Base-by-base conservation (phyloP, 2,888 invertebrate species). In the Oscheius onirici region DNA sequence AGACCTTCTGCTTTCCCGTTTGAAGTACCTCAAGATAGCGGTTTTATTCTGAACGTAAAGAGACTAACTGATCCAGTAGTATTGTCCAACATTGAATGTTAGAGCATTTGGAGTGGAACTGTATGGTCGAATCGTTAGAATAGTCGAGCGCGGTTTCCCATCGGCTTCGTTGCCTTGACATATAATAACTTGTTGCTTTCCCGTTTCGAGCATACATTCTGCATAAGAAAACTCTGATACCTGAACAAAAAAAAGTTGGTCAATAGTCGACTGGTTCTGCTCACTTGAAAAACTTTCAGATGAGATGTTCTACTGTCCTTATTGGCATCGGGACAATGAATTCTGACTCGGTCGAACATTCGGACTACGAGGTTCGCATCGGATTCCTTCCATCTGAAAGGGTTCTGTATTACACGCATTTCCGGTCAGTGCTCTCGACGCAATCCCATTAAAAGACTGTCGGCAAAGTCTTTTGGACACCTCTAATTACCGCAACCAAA, bases 391-490 rank as follows among this genome's bases (percentile, higher is more conserved):
- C 69, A 69, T 11, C 69, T 69, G 60, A 57, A 57, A 69, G 13
- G 26, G 17, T n/a, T 65, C 17, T 44, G 22, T 46, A 46, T 46
- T 49, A 46, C 26, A 17, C 28, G 49, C 49, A 34, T 69, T 69
- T 69, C 69, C 69, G 69, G 69, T 69, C 69, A 69, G n/a, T 24
- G 66, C 60, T 13, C 54, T 57, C 26, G 55, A 57, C 40, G 58
- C 69, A 69, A 69, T 69, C 69, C 69, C 60, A 69, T 69, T 69
- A 69, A 17, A 17, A 28, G 58, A 28, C 57, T 26, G 17, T 26
- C 43, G 41, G 49, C 66, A 34, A 34, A 28, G 40, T 40, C 58
- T 40, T n/a, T 51, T 22, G 11, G 22, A 26, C 28, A 43, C 28
- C 49, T 66, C 66, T 66, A 54, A 66, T 66, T 66, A 63, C 49